Evolutionary conservation across 1,140 invertebrate genomes (phyloP), one percentile per base, ranked within the genome.

Genomic region (Akabosia matsudoensis): DNA sequence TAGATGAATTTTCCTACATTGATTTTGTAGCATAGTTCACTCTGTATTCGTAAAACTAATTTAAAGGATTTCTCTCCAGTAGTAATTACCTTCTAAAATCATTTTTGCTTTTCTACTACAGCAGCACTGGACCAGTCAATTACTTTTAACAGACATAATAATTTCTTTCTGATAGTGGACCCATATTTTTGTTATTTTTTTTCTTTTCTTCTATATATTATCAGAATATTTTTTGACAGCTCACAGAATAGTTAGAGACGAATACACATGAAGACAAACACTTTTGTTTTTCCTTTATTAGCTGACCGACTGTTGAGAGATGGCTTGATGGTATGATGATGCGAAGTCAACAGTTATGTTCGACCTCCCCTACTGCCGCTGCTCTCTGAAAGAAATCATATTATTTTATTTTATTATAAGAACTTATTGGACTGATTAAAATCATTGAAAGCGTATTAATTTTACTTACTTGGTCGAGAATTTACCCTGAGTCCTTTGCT

Each of bases 401-500:
- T 4, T 3, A 22, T 13, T 70, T 10, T 30, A 10, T 30, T 7
- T n/a, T 24, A n/a, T 13, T 24, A 31, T 34, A 28, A 33, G 33
- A 28, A 30, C 13, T 7, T 70, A 16, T 70, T 28, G 7, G 22
- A 16, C 24, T 3, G 4, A 61, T 16, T 61, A n/a, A 61, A 24
- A 61, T 61, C 4, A 61, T 61, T 14, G 13, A 16, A 22, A 7
- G 24, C 4, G 18, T 67, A 7, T 10, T 1, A 26, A 37, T 74
- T 26, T n/a, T 33, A 74, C 73, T 26, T 74, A 56, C 33, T 73
- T 34, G 30, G 73, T 54, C 37, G 73, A 56, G 52, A 74, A 78
- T 78, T 80, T 80, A 56, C 75, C 79, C 52, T 74, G 78, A 70
- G 64, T 74, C 70, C 76, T 75, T 79, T 80, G 79, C 52, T 80